Base-by-base conservation (phyloP, 2,797 vertebrate genomes). In the Ceryle rudis region DNA sequence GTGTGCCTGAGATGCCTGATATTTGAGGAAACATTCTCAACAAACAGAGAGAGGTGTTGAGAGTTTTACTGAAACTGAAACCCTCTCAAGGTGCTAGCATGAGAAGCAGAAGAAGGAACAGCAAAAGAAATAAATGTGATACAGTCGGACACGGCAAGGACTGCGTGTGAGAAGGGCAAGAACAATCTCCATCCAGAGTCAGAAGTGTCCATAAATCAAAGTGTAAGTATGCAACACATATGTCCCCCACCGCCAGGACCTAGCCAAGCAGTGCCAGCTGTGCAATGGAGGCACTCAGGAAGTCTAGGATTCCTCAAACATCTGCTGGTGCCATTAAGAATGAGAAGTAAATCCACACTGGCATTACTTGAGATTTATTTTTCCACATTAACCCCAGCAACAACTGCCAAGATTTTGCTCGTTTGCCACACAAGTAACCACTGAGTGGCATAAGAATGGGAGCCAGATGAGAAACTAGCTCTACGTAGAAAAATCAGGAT, bases 311-410 rank as follows among this genome's bases (percentile, higher is more conserved):
- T 98, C 97, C 96, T 97, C 93, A 95, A 96, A 98, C 98, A 98
- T 98, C 98, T 98, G 97, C 95, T 98, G 97, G 83, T 97, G 97
- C 97, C 97, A 98, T 98, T 98, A 98, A 98, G 98, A 97, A 97
- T 58, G 96, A 97, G 97, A 98, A 98, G 95, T 97, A 98, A 98
- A 98, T 98, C 97, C 98, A 98, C 95, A 81, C 94, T 98, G 97
- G 97, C 97, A 98, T 96, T 98, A 97, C 96, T 88, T 95, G 97
- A 97, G 98, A 98, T 98, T 98, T 98, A 98, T 97, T 97, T 97
- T 98, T 98, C 97, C 97, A 96, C 93, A 97, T 97, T 98, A 98
- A 97, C 96, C 95, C 95, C 96, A 89, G 97, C 61, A 97, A 94
- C 91, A 93, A 97, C 96, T 97, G 98, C 97, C 97, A 98, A 97